Conservation (phyloP, 2,797 vertebrate genomes). For the Nannoperca australis region DNA sequence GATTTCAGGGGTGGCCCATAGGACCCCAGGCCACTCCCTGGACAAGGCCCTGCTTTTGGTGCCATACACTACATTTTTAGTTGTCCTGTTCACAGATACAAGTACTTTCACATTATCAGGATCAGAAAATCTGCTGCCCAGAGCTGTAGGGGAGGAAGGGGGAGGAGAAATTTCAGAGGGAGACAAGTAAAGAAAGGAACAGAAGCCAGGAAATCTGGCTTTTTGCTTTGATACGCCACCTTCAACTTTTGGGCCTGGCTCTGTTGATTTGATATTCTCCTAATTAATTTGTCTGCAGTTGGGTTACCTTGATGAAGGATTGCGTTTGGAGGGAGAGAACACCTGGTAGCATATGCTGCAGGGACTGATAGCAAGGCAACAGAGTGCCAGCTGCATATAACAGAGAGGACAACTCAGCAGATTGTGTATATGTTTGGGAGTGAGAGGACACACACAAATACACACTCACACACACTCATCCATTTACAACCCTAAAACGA, state of each 20-base stretch:
- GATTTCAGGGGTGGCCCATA: no score
- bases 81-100: neutral
- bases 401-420: conserved; percentile 75
- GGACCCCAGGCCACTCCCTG: no score
- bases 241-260: conserved; percentile 64
- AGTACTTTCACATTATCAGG: conserved; percentile 8
- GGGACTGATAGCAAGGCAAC: conserved; percentile 74
- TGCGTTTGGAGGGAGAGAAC: conserved; percentile 76
- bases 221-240: conserved; percentile 72
- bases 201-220: conserved; percentile 71
- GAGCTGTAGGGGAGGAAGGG: conserved; percentile 2
- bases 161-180: conserved; percentile 25
- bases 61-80: neutral
- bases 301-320: conserved; percentile 80
- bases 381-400: conserved; percentile 77
- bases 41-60: neutral
- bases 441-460: neutral
- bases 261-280: conserved; percentile 76
- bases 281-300: conserved; percentile 81
- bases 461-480: neutral
- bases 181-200: conserved; percentile 43
- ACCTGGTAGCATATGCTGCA: conserved; percentile 84
- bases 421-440: conserved; percentile 60
- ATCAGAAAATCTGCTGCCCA: neutral
- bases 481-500: neutral